Conservation (phyloP, 2,113 vertebrate genomes). For the Orientallactaga bullata region DNA sequence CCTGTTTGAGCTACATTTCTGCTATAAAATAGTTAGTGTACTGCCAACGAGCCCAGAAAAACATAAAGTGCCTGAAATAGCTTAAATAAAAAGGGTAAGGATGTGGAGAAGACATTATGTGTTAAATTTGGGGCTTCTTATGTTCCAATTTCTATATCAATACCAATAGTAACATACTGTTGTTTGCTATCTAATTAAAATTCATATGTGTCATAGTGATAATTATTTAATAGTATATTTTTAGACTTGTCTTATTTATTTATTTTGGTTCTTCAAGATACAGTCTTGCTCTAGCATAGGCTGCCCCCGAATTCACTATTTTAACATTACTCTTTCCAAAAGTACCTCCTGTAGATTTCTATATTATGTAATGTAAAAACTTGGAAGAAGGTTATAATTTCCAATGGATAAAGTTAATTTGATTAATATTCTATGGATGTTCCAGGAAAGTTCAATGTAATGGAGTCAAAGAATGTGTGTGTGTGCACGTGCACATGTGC, state of each 20-base stretch:
- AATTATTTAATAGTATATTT: not conserved
- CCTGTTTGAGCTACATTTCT: not conserved
- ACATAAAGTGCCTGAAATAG: not conserved
- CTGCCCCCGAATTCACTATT: not conserved
- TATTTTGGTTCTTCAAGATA: too few species aligned
- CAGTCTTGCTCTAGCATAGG: too few species aligned
- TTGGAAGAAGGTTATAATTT: not conserved
- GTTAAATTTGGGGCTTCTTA: not conserved
- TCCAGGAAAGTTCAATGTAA: not conserved
- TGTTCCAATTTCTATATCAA: not conserved
- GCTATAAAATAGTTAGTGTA: not conserved
- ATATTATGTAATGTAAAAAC: not conserved
- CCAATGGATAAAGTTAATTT: not conserved
- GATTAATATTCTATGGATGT: not conserved
- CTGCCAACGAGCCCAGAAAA: not conserved
- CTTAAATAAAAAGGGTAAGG: not conserved
- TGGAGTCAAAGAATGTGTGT: not conserved
- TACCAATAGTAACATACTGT: not conserved
- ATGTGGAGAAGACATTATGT: not conserved
- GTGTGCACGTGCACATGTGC: not conserved
- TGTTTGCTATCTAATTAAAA: slow-evolving; percentile 15
- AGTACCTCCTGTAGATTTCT: slow-evolving; percentile 15
- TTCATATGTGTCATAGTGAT: not conserved
- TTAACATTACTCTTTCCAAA: not conserved
- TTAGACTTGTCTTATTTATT: slow-evolving; percentile 19